These are phyloP conservation scores for Myocastor coypus DNA, from an alignment of 2,113 vertebrate genomes.

Conservation along the genomic window DNA sequence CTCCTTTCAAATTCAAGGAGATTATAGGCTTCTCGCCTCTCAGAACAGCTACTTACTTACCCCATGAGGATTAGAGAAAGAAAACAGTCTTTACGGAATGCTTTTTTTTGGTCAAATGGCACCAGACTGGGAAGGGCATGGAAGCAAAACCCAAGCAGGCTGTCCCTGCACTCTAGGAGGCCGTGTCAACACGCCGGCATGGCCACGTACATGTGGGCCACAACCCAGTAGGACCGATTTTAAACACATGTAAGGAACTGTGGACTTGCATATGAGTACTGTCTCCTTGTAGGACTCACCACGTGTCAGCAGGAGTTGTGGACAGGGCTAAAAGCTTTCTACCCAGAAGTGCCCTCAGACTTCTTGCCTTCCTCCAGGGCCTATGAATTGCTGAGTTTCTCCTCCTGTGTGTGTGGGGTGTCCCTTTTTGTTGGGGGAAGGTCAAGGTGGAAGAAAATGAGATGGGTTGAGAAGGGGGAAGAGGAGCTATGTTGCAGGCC, in stretches of 20 bases:
- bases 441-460: background rate
- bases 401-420: background rate
- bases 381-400: rapidly evolving
- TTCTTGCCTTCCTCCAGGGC: background rate
- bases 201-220: background rate
- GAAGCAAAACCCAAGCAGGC: background rate
- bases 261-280: rapidly evolving
- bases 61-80: background rate
- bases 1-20: background rate
- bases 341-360: background rate
- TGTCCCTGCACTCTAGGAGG: background rate
- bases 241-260: background rate
- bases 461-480: background rate
- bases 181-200: too few species aligned
- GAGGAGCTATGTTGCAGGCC: rapidly evolving
- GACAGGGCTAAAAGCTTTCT: background rate
- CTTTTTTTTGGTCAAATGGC: background rate
- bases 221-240: rapidly evolving
- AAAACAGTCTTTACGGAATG: background rate
- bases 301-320: rapidly evolving
- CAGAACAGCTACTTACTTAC: background rate
- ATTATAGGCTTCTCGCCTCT: background rate
- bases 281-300: background rate
- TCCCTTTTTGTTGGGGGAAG: background rate
- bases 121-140: background rate